Evolutionary conservation across 2,888 invertebrate species (phyloP).

Genomic region (Ochlodes sylvanus): DNA sequence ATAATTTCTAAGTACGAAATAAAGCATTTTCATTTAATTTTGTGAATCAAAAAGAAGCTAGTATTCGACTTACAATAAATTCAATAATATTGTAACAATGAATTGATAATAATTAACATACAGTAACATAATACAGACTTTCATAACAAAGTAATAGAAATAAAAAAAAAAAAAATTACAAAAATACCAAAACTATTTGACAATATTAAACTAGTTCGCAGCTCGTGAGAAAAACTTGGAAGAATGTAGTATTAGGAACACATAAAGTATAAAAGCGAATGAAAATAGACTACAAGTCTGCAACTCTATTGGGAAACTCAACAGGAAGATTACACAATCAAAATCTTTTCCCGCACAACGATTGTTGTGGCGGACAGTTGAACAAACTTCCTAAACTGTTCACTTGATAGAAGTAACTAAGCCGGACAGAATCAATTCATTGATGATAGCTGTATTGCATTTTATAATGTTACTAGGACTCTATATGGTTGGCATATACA

Average conservation of each 20-base stretch:
- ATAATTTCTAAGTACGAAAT: too few species aligned
- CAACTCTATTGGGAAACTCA: constrained; percentile 15
- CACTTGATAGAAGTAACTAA: constrained; percentile 3
- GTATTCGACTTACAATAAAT: too few species aligned
- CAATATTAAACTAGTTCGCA: neutral
- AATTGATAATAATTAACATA: too few species aligned
- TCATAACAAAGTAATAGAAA: neutral
- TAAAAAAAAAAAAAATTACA: neutral
- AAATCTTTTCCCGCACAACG: constrained; percentile 21
- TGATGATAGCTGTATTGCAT: too few species aligned
- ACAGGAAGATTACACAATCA: constrained; percentile 9
- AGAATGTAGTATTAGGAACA: neutral
- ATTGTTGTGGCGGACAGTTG: constrained; percentile 14
- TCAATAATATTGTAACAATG: too few species aligned
- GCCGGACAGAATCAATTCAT: too few species aligned
- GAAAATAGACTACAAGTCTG: constrained; percentile 7
- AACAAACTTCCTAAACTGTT: constrained; percentile 24
- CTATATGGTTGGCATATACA: too few species aligned
- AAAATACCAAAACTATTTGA: neutral
- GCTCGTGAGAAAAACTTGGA: neutral
- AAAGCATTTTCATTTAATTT: too few species aligned
- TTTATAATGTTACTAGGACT: too few species aligned
- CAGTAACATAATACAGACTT: neutral
- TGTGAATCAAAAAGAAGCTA: too few species aligned
- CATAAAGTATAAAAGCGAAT: constrained; percentile 2